Evolutionary conservation across 2,113 vertebrate species (phyloP).

Genomic region (Addax nasomaculatus): DNA sequence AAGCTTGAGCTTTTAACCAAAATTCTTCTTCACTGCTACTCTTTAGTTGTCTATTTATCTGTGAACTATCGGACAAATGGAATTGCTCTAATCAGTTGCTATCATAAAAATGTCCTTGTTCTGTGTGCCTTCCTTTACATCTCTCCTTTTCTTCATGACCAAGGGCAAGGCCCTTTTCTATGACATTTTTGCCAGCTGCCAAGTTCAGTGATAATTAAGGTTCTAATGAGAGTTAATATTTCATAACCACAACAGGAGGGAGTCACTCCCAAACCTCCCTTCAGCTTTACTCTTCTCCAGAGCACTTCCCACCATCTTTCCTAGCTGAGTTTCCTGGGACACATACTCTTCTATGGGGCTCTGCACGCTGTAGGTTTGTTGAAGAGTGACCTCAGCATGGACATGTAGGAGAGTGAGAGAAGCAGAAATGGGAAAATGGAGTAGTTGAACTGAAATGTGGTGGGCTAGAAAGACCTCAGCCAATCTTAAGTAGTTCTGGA

Average conservation of each 20-base stretch:
- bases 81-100: background rate
- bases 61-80: background rate
- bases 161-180: background rate
- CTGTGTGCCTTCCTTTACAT: background rate
- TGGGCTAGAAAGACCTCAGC: background rate
- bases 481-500: background rate
- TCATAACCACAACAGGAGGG: background rate
- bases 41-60: background rate
- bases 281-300: background rate
- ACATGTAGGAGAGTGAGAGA: rapidly evolving
- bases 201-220: background rate
- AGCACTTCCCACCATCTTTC: background rate
- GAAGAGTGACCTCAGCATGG: background rate
- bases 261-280: background rate
- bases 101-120: background rate
- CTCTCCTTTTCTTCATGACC: background rate
- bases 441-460: background rate
- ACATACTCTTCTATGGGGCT: background rate
- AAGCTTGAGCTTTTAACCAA: background rate
- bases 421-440: background rate
- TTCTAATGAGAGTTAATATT: background rate
- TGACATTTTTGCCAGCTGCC: background rate
- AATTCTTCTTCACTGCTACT: background rate
- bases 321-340: background rate
- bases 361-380: background rate